These are phyloP conservation scores for Tachina fera DNA, from an alignment of 2,888 invertebrate species.

Conservation along the genomic window DNA sequence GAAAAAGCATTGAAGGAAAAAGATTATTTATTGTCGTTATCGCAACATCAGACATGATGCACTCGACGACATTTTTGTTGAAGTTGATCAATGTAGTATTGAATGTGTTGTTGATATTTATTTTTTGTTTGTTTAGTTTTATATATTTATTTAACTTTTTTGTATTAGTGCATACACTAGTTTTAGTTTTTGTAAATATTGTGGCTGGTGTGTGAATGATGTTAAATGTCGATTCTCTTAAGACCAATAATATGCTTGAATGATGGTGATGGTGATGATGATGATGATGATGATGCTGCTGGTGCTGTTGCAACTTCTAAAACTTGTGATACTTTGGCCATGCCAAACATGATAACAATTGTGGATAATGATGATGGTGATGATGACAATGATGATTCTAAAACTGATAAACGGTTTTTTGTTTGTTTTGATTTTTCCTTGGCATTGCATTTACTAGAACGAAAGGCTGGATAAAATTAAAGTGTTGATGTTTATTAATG, in stretches of 20 bases:
- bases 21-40: slow-evolving; percentile 74
- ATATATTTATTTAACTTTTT: not conserved
- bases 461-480: slow-evolving; percentile 33
- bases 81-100: slow-evolving; percentile 71
- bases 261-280: slow-evolving; percentile 26
- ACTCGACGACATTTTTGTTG: slow-evolving; percentile 73
- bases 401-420: slow-evolving; percentile 54
- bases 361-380: slow-evolving; percentile 42
- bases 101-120: slow-evolving; percentile 35
- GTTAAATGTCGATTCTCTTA: slow-evolving; percentile 68
- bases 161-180: slow-evolving; percentile 40
- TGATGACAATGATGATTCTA: slow-evolving; percentile 55
- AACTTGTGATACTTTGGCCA: slow-evolving; percentile 48
- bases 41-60: slow-evolving; percentile 73
- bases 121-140: slow-evolving; percentile 4
- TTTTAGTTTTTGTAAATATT: slow-evolving; percentile 44
- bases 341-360: slow-evolving; percentile 52
- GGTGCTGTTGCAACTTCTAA: slow-evolving; percentile 41
- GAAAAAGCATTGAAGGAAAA: slow-evolving; percentile 72
- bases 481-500: slow-evolving; percentile 59
- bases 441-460: not conserved
- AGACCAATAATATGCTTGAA: slow-evolving; percentile 65
- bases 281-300: not conserved
- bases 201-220: slow-evolving; percentile 57
- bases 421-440: slow-evolving; percentile 5